A percentile compares a stretch with the other conserved stretches of the same genome.
These are phyloP conservation scores for Aythya baeri DNA, from an alignment of 2,113 vertebrate genomes.

Conservation along the genomic window DNA sequence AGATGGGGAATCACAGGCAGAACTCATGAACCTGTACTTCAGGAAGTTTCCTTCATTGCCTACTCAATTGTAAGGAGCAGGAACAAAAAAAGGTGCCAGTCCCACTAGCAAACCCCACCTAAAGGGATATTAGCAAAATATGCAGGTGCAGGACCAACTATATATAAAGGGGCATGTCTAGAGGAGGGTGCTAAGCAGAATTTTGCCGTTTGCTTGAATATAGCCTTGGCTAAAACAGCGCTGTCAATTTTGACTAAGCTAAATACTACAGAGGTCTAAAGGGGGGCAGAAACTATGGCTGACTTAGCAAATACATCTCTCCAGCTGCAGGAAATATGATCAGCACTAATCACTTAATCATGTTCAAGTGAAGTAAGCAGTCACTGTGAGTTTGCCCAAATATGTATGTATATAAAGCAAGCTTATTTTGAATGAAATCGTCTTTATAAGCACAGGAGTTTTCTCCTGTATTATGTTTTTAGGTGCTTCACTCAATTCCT, in stretches of 20 bases:
- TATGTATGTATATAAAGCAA: background rate
- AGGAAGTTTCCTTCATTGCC: background rate
- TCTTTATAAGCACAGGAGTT: background rate
- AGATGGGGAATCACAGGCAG: background rate
- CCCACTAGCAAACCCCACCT: background rate
- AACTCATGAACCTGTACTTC: background rate
- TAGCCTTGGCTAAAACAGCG: background rate
- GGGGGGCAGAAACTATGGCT: background rate
- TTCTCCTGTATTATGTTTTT: background rate
- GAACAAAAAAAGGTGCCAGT: background rate
- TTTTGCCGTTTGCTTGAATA: background rate
- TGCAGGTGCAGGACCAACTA: background rate
- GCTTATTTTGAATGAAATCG: background rate
- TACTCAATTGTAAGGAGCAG: background rate
- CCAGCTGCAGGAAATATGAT: slow-evolving; percentile 12
- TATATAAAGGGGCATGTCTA: background rate
- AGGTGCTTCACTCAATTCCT: background rate
- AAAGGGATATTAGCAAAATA: background rate
- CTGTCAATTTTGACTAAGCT: background rate
- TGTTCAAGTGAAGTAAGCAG: background rate
- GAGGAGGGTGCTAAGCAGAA: background rate
- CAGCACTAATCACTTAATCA: slow-evolving; percentile 12
- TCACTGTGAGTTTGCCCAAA: background rate
- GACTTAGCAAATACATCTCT: slow-evolving; percentile 8
- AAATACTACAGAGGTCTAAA: background rate